These are phyloP conservation scores for Thera obeliscata DNA, from an alignment of 2,888 invertebrate genomes.

Conservation along the genomic window DNA sequence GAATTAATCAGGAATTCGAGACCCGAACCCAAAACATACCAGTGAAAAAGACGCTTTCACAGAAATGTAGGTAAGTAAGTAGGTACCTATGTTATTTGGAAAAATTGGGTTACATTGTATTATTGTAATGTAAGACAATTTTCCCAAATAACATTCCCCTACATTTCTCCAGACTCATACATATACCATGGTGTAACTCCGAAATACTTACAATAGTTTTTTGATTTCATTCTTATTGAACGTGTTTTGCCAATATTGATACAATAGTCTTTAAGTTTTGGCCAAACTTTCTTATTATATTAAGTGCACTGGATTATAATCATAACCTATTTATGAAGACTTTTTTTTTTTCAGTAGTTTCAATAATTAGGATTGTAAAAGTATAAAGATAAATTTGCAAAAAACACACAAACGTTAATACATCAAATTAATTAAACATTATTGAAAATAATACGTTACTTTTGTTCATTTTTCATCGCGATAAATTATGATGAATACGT, in stretches of 20 bases:
- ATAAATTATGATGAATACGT: too few relatives aligned
- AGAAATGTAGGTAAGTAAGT: too few relatives aligned
- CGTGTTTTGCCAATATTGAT: conserved; percentile 31
- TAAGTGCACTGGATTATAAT: conserved; percentile 36
- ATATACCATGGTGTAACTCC: neutral
- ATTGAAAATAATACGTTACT: too few relatives aligned
- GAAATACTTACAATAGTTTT: conserved; percentile 11
- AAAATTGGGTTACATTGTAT: too few relatives aligned
- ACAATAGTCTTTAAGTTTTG: conserved; percentile 44
- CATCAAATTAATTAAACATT: neutral
- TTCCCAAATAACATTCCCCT: too few relatives aligned
- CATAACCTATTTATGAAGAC: neutral
- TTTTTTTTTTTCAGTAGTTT: neutral
- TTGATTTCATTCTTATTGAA: neutral
- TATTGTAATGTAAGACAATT: too few relatives aligned
- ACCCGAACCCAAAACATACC: too few relatives aligned
- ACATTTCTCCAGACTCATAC: too few relatives aligned
- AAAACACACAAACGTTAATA: neutral
- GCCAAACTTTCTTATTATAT: conserved; percentile 43
- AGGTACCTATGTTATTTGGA: too few relatives aligned
- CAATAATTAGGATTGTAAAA: neutral
- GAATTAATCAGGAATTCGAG: too few relatives aligned
- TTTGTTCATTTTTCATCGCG: too few relatives aligned
- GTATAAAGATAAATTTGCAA: neutral
- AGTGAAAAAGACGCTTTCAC: too few relatives aligned